These are phyloP conservation scores for Leucosticte australis DNA, from an alignment of 2,113 vertebrate species.

Conservation along the genomic window DNA sequence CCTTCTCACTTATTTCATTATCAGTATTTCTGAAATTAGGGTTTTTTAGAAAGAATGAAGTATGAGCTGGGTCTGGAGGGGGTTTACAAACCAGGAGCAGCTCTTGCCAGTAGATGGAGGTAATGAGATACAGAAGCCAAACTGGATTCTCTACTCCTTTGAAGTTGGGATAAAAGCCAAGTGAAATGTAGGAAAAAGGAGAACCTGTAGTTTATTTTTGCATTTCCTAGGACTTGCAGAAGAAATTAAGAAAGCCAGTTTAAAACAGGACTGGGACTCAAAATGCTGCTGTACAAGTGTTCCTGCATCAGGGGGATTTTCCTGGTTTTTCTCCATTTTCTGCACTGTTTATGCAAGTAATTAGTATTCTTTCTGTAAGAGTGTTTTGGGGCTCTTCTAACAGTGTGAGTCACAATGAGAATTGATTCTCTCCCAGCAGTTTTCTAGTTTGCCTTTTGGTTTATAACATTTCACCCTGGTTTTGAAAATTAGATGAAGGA, in stretches of 20 bases:
- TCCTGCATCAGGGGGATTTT: neutral
- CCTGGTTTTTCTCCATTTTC: neutral
- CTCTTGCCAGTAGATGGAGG: conserved; percentile 70
- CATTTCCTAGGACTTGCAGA: neutral
- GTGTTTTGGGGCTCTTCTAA: neutral
- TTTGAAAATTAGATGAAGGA: neutral
- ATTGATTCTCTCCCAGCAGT: neutral
- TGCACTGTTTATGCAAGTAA: neutral
- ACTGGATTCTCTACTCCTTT: neutral
- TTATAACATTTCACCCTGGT: neutral
- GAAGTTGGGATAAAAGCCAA: neutral
- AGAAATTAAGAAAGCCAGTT: neutral
- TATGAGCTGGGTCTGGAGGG: neutral
- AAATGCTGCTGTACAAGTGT: neutral
- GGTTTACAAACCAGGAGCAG: neutral
- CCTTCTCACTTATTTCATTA: neutral
- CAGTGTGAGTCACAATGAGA: neutral
- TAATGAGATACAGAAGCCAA: conserved; percentile 25
- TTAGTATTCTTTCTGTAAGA: neutral
- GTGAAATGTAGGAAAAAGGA: neutral
- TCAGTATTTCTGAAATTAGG: neutral
- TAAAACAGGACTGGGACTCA: rapidly evolving
- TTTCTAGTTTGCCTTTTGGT: neutral
- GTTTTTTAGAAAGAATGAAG: rapidly evolving
- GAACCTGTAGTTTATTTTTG: neutral